phyloP scores from a whole-genome alignment of 2,113 vertebrate genomes.

The Caranx melampygus region DNA sequence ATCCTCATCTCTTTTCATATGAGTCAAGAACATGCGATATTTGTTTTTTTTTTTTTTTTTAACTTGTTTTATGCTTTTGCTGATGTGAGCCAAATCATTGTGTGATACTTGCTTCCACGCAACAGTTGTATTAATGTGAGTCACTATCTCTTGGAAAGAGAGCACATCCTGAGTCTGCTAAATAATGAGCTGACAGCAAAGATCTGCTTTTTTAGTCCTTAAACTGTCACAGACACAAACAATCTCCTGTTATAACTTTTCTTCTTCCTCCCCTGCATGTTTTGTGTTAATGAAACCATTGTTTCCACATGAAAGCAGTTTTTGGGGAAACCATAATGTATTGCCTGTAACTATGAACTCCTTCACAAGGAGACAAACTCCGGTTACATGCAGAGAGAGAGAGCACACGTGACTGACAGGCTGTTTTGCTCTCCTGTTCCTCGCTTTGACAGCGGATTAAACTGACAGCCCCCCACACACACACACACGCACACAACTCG shows the following conservation, averaged over 20 bases:
- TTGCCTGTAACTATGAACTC: neutral
- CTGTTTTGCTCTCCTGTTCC: slow-evolving; percentile 59
- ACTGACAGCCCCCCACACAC: slow-evolving; percentile 25
- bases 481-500: slow-evolving; percentile 3
- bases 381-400: slow-evolving; percentile 4
- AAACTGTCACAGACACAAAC: slow-evolving; percentile 4
- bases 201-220: slow-evolving; percentile 11
- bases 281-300: slow-evolving; percentile 21
- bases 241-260: neutral
- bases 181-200: slow-evolving; percentile 31
- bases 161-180: slow-evolving; percentile 23
- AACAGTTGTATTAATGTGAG: slow-evolving; percentile 34
- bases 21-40: slow-evolving; percentile 25
- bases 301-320: slow-evolving; percentile 14
- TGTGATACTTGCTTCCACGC: slow-evolving; percentile 13
- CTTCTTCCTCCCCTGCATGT: neutral
- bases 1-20: neutral
- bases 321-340: slow-evolving; percentile 6
- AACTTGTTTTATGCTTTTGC: slow-evolving; percentile 9
- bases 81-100: slow-evolving; percentile 16
- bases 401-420: slow-evolving; percentile 41
- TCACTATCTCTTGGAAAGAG: slow-evolving; percentile 30
- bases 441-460: slow-evolving; percentile 62
- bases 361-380: slow-evolving; percentile 29
- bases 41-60: neutral